Evolutionary conservation across 1,140 invertebrate genomes (phyloP).

Genomic region (Drosophila insularis): DNA sequence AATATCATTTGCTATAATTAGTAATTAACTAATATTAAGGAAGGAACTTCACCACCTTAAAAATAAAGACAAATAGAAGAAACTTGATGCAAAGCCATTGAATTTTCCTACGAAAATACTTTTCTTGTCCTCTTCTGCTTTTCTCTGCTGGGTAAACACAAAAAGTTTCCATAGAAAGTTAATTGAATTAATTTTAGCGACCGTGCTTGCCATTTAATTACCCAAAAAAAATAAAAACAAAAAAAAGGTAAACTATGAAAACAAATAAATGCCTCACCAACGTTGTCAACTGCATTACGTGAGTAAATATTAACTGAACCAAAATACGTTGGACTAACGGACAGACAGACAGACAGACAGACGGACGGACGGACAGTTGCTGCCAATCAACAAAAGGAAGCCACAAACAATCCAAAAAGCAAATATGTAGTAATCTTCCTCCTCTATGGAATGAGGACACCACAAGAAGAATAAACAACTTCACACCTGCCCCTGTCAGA

Average conservation of each 20-base stretch:
- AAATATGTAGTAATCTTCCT: slow-evolving; percentile 40
- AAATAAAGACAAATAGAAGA: no score
- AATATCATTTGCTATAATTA: no score
- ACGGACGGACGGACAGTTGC: slow-evolving; percentile 27
- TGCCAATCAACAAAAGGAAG: slow-evolving; percentile 71
- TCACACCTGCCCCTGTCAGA: slow-evolving; percentile 41
- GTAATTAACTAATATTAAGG: no score
- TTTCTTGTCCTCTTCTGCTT: neutral
- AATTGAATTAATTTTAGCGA: slow-evolving; percentile 66
- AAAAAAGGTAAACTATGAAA: slow-evolving; percentile 3
- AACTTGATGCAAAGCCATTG: neutral
- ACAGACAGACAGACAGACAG: no score
- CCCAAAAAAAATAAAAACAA: slow-evolving; percentile 23
- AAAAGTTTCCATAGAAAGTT: slow-evolving; percentile 18
- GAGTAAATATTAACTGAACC: slow-evolving; percentile 56
- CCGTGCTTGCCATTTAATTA: slow-evolving; percentile 33
- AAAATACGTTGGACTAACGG: slow-evolving; percentile 28
- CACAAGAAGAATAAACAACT: slow-evolving; percentile 42
- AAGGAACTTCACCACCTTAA: neutral
- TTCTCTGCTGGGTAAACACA: neutral
- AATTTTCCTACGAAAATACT: neutral
- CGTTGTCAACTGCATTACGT: slow-evolving; percentile 52
- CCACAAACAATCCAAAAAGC: slow-evolving; percentile 55
- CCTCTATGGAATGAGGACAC: neutral
- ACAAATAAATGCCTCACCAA: neutral